These are phyloP conservation scores for Liasis olivaceus DNA, from an alignment of 2,797 vertebrate genomes.

Conservation along the genomic window DNA sequence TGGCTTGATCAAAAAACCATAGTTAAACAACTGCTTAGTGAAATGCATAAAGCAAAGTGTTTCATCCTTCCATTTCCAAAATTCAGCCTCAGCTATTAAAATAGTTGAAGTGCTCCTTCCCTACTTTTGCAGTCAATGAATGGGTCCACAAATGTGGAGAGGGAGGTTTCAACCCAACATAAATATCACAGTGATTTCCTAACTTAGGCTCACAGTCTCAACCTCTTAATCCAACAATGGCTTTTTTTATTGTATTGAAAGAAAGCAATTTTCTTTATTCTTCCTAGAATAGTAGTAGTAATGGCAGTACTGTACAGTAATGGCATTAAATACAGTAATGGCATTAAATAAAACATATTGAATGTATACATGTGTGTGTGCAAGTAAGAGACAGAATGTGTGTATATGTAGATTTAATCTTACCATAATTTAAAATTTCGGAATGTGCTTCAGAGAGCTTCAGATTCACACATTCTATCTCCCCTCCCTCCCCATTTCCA, in stretches of 20 bases:
- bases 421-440: not conserved
- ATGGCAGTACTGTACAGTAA: too few relatives aligned
- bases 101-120: not conserved
- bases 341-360: not conserved
- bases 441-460: not conserved
- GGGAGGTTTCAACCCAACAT: not conserved
- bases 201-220: not conserved
- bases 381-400: not conserved
- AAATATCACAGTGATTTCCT: not conserved
- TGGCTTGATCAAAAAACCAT: not conserved
- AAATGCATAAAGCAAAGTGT: not conserved
- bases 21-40: not conserved
- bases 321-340: too few relatives aligned
- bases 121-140: too few relatives aligned
- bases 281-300: not conserved
- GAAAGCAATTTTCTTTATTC: not conserved
- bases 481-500: not conserved
- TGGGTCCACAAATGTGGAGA: not conserved
- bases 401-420: not conserved
- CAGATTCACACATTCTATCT: not conserved
- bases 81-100: not conserved
- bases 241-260: not conserved
- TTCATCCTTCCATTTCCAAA: not conserved
- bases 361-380: not conserved
- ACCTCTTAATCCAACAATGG: not conserved